These are phyloP conservation scores for Scolopax bukidnonensis DNA, from an alignment of 2,797 vertebrate genomes.

Conservation along the genomic window DNA sequence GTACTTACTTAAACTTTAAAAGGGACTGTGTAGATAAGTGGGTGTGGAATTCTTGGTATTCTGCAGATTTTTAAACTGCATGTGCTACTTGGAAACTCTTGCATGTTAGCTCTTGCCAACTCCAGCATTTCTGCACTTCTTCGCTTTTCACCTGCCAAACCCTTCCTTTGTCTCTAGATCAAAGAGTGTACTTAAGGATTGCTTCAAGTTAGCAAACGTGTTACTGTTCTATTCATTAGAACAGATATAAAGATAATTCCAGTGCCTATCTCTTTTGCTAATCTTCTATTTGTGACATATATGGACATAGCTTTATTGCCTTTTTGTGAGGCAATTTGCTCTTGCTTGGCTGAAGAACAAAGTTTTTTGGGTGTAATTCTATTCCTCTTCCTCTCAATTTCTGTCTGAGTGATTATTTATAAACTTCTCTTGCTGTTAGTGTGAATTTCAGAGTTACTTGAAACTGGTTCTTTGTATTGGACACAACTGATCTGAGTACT, in stretches of 20 bases:
- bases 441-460: background rate
- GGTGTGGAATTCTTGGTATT: background rate
- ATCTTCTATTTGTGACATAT: background rate
- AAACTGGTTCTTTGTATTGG: background rate
- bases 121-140: background rate
- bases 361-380: background rate
- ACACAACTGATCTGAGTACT: background rate
- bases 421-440: background rate
- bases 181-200: background rate
- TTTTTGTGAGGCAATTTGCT: background rate
- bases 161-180: background rate
- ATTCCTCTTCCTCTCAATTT: background rate
- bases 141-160: background rate
- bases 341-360: background rate
- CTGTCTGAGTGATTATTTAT: background rate
- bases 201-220: background rate
- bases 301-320: background rate
- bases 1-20: background rate
- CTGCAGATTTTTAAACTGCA: background rate
- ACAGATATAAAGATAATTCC: background rate
- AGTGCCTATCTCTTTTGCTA: background rate
- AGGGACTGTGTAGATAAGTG: fast-evolving
- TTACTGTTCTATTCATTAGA: background rate
- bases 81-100: background rate
- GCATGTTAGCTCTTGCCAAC: background rate